Base-by-base conservation (phyloP, 2,797 vertebrate species). In the Glyptemys insculpta region DNA sequence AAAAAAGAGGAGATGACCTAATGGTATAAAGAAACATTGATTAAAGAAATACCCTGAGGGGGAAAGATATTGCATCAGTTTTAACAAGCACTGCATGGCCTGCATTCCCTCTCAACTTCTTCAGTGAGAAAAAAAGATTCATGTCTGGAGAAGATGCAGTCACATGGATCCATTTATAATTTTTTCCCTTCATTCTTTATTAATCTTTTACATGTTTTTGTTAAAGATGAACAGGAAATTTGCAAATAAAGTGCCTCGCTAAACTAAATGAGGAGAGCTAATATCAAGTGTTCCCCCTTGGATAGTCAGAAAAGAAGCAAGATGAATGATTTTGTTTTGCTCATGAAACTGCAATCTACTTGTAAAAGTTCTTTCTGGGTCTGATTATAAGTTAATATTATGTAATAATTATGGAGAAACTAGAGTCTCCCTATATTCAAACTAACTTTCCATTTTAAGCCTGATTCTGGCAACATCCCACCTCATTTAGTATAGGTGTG, bases 141-240 rank as follows among this genome's bases (percentile, higher is more conserved):
- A 4, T 2, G 0, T 18, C 79, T 80, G 81, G 44, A 84, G 74
- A 94, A 88, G 74, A 86, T 37, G 21, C n/a, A 90, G 90, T 97
- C 96, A 97, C 94, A 96, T 85, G 91, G 89, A 97, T 92, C 93
- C 87, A 95, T 95, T 97, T 94, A 97, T 91, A 91, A 91, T 81
- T 95, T 92, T 37, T 85, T 1, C 25, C 56, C 74, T 29, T 92
- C 83, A 16, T 90, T 94, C 81, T 93, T 85, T 85, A 44, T 87
- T 94, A 78, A 92, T 94, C 76, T 87, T 93, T 81, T 85, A 84
- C 23, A 52, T n/a, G n/a, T 25, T 93, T 94, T 95, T 93, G 79
- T 88, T 91, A 81, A 93, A 92, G 93, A 96, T 76, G 47, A 41
- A 72, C 87, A 90, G 88, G 88, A 95, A 88, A 86, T 92, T 41